Conservation (phyloP, 2,797 vertebrate species). For the Scomberomorus guttatus region DNA sequence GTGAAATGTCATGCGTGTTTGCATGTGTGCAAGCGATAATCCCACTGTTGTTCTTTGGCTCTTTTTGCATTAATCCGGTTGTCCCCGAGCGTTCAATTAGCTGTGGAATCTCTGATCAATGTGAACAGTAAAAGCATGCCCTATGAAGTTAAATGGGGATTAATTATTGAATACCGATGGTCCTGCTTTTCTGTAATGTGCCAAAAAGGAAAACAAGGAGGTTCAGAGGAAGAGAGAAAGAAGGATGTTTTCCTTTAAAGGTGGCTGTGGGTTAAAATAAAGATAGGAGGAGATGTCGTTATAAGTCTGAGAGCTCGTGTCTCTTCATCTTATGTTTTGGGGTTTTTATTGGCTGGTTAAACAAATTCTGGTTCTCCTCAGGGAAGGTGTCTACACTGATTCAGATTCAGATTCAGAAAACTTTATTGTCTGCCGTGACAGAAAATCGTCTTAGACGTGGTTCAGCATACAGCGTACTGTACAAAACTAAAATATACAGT, state of each 20-base stretch:
- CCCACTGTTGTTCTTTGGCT: slow-evolving; percentile 44
- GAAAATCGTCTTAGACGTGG: too few species aligned
- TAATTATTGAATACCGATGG: slow-evolving; percentile 80
- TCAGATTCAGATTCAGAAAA: too few species aligned
- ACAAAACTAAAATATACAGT: too few species aligned
- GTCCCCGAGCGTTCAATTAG: slow-evolving; percentile 80
- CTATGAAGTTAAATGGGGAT: slow-evolving; percentile 82
- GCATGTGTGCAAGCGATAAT: slow-evolving; percentile 15
- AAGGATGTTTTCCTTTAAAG: slow-evolving; percentile 58
- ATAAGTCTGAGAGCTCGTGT: slow-evolving; percentile 37
- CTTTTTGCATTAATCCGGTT: slow-evolving; percentile 53
- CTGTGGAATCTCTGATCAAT: slow-evolving; percentile 73
- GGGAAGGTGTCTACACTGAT: slow-evolving; percentile 34
- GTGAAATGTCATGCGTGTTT: slow-evolving; percentile 37
- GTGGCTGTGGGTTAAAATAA: slow-evolving; percentile 65
- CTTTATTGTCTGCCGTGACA: too few species aligned
- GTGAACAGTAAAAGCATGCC: slow-evolving; percentile 71
- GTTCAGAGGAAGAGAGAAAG: slow-evolving; percentile 50
- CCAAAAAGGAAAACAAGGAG: slow-evolving; percentile 63
- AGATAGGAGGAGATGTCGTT: slow-evolving; percentile 48
- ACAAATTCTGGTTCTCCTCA: slow-evolving; percentile 22
- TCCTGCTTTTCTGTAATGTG: slow-evolving; percentile 61
- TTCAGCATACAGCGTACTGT: too few species aligned
- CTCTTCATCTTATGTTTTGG: slow-evolving; percentile 45
- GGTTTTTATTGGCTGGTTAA: slow-evolving; percentile 49